Evolutionary conservation across 2,888 invertebrate species (phyloP), one percentile per base, ranked within the genome.

Genomic region (Seladonia tumulorum): DNA sequence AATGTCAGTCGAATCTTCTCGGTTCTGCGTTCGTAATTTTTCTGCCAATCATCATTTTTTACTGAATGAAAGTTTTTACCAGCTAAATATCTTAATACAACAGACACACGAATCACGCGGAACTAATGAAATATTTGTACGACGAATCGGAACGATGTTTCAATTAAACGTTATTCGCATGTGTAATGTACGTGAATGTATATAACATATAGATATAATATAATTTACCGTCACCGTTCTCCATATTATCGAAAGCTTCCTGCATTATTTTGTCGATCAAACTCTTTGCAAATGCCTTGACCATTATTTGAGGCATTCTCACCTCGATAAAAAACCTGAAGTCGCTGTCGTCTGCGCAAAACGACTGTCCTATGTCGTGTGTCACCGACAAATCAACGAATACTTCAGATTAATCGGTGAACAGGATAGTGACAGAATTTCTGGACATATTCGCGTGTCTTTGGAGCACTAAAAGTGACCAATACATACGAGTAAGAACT

Each of bases 241-340:
- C 88, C 57, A 90, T 63, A 74, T 85, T 76, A 68, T 91, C 85
- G 71, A 93, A 87, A 16, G 92, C 93, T 81, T 93, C 90, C 45
- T 88, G 35, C 83, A 92, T 90, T 75, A 93, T 91, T 74, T 89
- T 88, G 78, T 91, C 89, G 35, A 93, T 82, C 70, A 93, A 84
- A 71, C 89, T 89, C 85, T 88, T 91, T 18, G 90, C 93, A 57
- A 93, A 91, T 63, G 87, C 83, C 80, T 92, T 87, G 60, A 92
- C 84, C 91, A 91, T 90, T 49, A 88, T 86, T 85, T 89, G 77
- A 79, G 87, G 79, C 91, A 87, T 90, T 86, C 39, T 90, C 87
- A 77, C 74, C 70, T 86, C 79, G 70, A 25, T 35, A 74, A 68
- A 66, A 66, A 71, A 81, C 63, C 82, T 86, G 76, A 86, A 86